Evolutionary conservation across 2,888 invertebrate species (phyloP), one percentile per base, ranked within the genome.

Genomic region (Nemotelus pantherinus): DNA sequence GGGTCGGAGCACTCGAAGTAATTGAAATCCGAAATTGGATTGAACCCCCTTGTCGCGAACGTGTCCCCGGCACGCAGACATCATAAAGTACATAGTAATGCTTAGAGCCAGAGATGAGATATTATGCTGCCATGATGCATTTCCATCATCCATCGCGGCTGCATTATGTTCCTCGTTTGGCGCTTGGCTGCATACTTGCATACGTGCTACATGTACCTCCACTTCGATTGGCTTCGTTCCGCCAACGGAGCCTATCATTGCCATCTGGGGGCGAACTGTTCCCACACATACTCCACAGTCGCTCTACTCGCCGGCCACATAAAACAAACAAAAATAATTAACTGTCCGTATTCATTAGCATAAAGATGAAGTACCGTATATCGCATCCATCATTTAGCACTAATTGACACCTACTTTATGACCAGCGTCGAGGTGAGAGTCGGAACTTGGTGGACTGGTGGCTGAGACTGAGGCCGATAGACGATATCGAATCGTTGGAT

Each of bases 381-480:
- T 78, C 80, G 67, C 80, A 80, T 81, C 80, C 80, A 81, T 81
- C 81, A 81, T 81, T 81, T 80, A 80, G 78, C 79, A 79, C 81
- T 81, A 80, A 81, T 81, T 81, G 81, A 81, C 81, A 81, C 80
- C 80, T 78, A 79, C 77, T 68, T 77, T 44, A 47, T 55, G 44
- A 55, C 7, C 70, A 10, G 25, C n/a, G 53, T 10, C 41, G 55
- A 53, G 55, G 55, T 70, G 53, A 70, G 70, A 70, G 70, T 41
- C 55, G 55, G 70, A 70, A 55, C 41, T 25, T 25, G 25, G 25
- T 25, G 25, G 25, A 25, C 25, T 25, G 3, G 47, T 48, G 25
- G 47, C n/a, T 47, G 67, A 76, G 41, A 67, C 39, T 53, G 57
- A 44, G 64, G 65, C 55, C 1, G 25, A 25, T 25, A 25, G 25